These are phyloP conservation scores for Eclectus roratus DNA, from an alignment of 2,113 vertebrate species.

Conservation along the genomic window DNA sequence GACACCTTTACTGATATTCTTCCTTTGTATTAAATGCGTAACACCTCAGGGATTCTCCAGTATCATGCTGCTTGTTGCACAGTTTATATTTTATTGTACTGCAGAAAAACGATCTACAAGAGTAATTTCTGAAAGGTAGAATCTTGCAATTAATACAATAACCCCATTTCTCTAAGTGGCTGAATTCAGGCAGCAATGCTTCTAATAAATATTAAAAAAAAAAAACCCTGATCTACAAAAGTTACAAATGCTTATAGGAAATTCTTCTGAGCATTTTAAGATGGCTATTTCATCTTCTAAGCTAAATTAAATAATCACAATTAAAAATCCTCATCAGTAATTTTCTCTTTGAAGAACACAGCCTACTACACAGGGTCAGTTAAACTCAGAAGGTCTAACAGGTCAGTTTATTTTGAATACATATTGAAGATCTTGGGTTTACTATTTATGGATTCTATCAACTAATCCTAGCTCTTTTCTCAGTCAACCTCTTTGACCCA, in stretches of 20 bases:
- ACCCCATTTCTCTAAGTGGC: background rate
- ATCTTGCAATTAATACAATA: background rate
- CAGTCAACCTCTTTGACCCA: fast-evolving
- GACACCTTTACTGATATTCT: background rate
- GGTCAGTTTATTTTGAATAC: background rate
- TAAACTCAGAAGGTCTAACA: background rate
- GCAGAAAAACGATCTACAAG: background rate
- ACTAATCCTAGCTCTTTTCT: background rate
- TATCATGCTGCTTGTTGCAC: background rate
- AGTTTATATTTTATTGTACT: background rate
- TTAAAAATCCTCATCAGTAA: background rate
- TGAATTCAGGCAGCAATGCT: background rate
- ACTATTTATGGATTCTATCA: background rate
- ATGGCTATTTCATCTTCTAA: background rate
- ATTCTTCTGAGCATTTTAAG: background rate
- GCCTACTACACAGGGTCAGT: background rate
- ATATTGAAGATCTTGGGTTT: background rate
- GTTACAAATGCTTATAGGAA: background rate
- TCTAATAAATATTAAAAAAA: background rate
- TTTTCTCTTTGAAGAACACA: background rate
- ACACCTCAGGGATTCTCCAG: background rate
- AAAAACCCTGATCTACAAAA: background rate
- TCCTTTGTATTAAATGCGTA: background rate
- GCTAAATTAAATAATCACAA: background rate
- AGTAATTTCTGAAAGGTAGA: background rate